These are phyloP conservation scores for Cyprinus carpio DNA, from an alignment of 2,113 vertebrate species.

Conservation along the genomic window DNA sequence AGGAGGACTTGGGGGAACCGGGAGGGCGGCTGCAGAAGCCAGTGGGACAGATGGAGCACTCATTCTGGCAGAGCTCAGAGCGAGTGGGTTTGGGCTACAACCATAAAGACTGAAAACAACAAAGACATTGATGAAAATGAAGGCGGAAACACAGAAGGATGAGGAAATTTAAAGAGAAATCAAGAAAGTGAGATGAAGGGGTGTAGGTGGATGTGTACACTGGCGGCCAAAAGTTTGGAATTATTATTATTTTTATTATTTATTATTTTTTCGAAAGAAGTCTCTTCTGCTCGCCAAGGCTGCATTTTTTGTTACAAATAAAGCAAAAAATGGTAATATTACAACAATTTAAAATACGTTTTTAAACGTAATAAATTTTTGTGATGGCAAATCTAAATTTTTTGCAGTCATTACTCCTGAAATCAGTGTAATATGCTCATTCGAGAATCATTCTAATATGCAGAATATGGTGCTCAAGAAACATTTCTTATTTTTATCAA, in stretches of 20 bases:
- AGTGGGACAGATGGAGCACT: slow-evolving; percentile 63
- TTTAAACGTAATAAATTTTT: too few species aligned
- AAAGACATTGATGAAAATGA: slow-evolving; percentile 57
- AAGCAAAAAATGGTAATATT: background rate
- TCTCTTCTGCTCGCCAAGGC: background rate
- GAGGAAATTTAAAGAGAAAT: background rate
- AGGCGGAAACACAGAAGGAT: background rate
- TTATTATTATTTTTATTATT: background rate
- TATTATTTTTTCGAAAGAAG: background rate
- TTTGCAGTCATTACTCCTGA: too few species aligned
- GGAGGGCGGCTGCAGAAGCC: slow-evolving; percentile 63
- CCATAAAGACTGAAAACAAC: slow-evolving; percentile 91
- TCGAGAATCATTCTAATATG: too few species aligned
- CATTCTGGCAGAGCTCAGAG: slow-evolving; percentile 71
- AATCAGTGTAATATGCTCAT: too few species aligned
- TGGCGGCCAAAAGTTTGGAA: background rate
- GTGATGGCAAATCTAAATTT: too few species aligned
- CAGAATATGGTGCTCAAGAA: too few species aligned
- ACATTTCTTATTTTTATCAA: too few species aligned
- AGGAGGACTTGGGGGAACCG: slow-evolving; percentile 59
- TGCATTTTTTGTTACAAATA: background rate
- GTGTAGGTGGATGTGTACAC: background rate
- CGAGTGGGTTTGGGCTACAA: slow-evolving; percentile 83
- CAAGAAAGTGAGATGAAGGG: background rate
- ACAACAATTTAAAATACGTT: too few species aligned